Evolutionary conservation across 1,140 invertebrate genomes (phyloP).

Genomic region (Oreohelix idahoensis): DNA sequence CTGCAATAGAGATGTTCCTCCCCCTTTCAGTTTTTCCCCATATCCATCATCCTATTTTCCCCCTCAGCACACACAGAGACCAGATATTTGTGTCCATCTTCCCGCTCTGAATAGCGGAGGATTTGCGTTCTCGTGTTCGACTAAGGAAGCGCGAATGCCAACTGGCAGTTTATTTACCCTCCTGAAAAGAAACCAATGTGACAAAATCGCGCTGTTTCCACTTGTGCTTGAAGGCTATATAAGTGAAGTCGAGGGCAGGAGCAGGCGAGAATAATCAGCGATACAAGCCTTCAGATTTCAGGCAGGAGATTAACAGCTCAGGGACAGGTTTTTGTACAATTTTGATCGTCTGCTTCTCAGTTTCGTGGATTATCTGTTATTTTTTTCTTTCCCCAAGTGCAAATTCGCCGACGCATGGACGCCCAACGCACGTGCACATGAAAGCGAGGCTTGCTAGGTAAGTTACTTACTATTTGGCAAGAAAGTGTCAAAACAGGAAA

Average conservation of each 20-base stretch:
- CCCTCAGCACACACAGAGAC: not conserved
- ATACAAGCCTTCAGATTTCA: not conserved
- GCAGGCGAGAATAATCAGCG: not conserved
- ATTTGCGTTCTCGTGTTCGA: not conserved
- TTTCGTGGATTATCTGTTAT: not conserved
- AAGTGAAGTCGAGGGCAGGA: not conserved
- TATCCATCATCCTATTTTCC: not conserved
- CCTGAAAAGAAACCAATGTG: not conserved
- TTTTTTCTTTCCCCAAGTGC: not conserved
- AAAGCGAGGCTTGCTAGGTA: not conserved
- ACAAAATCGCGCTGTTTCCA: conserved; percentile 11
- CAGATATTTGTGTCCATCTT: conserved; percentile 9
- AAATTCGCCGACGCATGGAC: not conserved
- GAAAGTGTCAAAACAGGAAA: not conserved
- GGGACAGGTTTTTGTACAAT: not conserved
- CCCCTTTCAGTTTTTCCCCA: not conserved
- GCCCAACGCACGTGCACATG: not conserved
- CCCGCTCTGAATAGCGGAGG: not conserved
- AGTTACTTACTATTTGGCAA: not conserved
- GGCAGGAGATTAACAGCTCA: not conserved
- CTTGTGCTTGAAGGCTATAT: conserved; percentile 6
- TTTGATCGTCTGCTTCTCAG: not conserved
- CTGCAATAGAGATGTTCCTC: not conserved
- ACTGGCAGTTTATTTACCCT: not conserved
- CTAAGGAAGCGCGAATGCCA: not conserved